These are phyloP conservation scores for Malurus melanocephalus DNA, from an alignment of 2,113 vertebrate genomes.

Conservation along the genomic window DNA sequence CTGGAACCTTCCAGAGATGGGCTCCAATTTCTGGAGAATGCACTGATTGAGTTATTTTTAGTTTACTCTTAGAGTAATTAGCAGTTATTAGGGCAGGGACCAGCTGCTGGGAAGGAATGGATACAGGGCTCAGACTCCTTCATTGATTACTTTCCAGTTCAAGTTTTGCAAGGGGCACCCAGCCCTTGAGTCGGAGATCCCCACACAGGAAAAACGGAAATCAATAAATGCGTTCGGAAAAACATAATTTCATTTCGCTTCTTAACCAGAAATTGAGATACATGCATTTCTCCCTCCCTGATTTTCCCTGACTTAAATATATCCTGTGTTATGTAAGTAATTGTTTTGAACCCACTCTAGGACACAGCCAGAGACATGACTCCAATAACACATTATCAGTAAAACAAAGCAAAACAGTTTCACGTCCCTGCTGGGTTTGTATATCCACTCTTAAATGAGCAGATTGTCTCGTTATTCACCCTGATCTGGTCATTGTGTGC, in stretches of 20 bases:
- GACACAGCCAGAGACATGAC: slow-evolving; percentile 60
- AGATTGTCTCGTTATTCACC: slow-evolving; percentile 52
- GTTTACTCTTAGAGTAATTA: not conserved
- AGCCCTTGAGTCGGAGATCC: not conserved
- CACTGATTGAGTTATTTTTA: not conserved
- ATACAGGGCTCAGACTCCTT: not conserved
- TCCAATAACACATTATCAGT: slow-evolving; percentile 64
- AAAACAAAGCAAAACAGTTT: slow-evolving; percentile 66
- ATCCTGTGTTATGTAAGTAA: slow-evolving; percentile 58
- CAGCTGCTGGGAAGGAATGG: not conserved
- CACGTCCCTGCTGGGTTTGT: slow-evolving; percentile 52
- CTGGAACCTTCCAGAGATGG: not conserved
- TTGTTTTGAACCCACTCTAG: slow-evolving; percentile 60
- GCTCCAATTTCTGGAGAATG: not conserved
- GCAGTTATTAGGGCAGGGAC: not conserved
- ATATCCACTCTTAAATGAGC: slow-evolving; percentile 56
- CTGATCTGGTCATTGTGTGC: slow-evolving; percentile 51
- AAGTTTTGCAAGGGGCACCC: not conserved
- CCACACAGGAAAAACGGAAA: not conserved
- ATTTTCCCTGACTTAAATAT: slow-evolving; percentile 16
- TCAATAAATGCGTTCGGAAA: slow-evolving; percentile 38
- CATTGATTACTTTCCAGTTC: not conserved
- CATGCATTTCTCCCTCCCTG: not conserved
- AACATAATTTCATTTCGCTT: slow-evolving; percentile 45
- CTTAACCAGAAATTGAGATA: slow-evolving; percentile 40